These are phyloP conservation scores for Zele albiditarsus DNA, from an alignment of 2,888 invertebrate species.

Conservation along the genomic window DNA sequence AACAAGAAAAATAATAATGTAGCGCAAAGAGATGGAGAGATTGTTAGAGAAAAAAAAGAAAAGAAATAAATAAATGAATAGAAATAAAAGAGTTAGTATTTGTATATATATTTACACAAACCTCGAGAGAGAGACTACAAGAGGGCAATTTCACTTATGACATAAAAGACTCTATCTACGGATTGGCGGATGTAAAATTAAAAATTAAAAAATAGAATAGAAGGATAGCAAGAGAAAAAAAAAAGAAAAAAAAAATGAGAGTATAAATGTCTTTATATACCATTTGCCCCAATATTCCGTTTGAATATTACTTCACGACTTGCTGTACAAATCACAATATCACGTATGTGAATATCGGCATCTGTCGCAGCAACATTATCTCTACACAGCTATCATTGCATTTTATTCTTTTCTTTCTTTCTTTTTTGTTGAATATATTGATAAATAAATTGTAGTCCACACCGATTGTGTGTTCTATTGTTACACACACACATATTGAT, in stretches of 20 bases:
- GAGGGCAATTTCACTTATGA: neutral
- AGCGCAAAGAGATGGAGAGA: neutral
- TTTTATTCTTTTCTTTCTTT: neutral
- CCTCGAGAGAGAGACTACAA: neutral
- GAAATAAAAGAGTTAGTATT: neutral
- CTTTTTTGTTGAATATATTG: neutral
- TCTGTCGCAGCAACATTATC: constrained; percentile 1
- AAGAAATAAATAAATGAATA: neutral
- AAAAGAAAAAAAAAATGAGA: neutral
- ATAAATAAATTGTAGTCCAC: neutral
- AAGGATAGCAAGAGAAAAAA: neutral
- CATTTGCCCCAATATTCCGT: neutral
- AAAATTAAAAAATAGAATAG: neutral
- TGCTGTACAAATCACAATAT: neutral
- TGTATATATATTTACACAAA: neutral
- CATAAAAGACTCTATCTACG: neutral
- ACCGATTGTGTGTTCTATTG: neutral
- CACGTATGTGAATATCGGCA: constrained; percentile 20
- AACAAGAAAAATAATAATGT: constrained; percentile 22
- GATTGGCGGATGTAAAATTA: neutral
- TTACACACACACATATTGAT: neutral
- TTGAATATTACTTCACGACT: neutral
- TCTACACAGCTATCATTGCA: neutral
- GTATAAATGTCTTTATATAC: constrained; percentile 17
- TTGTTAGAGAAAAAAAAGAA: neutral